phyloP scores from a whole-genome alignment of 2,797 vertebrate species.

The Corythornis leucogaster region DNA sequence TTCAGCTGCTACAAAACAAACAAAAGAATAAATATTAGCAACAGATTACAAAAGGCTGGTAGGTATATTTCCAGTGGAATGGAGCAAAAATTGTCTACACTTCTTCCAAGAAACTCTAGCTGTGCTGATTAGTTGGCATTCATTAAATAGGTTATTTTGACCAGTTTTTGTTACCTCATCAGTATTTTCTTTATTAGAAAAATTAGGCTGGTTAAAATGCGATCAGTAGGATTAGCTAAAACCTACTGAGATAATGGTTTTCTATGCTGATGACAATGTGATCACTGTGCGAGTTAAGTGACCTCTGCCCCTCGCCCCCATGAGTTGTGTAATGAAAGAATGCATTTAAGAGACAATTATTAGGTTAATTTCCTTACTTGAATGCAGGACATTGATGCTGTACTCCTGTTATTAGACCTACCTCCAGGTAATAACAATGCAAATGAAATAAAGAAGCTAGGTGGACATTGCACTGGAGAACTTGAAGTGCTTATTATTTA shows the following conservation, averaged over 20 bases:
- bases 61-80: not conserved
- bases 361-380: constrained; percentile 51
- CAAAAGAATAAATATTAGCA: not conserved
- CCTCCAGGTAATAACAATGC: not conserved
- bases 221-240: constrained; percentile 21
- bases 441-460: not conserved
- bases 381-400: constrained; percentile 29
- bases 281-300: not conserved
- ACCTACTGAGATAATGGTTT: constrained; percentile 18
- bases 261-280: constrained; percentile 25
- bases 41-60: not conserved
- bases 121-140: not conserved
- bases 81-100: not conserved
- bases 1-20: not conserved
- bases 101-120: not conserved
- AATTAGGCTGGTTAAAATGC: constrained; percentile 3
- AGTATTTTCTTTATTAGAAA: constrained; percentile 30
- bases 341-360: constrained; percentile 51
- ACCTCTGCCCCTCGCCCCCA: not conserved
- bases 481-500: not conserved
- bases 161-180: not conserved
- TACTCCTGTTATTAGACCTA: not conserved
- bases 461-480: not conserved
- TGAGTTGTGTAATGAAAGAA: constrained; percentile 1
- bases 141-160: not conserved